phyloP scores from a whole-genome alignment of 2,888 invertebrate species.

The Plebejus argus region DNA sequence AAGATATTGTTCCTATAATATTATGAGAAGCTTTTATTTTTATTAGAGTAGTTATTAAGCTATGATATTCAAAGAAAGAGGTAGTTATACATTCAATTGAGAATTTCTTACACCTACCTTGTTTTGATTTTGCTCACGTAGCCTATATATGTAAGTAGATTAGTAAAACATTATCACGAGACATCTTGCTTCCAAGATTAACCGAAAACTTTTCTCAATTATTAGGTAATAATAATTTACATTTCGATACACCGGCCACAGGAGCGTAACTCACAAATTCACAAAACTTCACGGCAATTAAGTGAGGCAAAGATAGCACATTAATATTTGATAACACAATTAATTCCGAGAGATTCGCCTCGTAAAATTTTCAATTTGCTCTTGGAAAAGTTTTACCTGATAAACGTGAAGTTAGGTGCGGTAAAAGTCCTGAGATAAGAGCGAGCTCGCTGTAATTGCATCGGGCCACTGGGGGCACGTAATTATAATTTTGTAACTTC shows the following conservation, averaged over 20 bases:
- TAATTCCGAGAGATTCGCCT: slow-evolving; percentile 62
- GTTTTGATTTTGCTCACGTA: neutral
- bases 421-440: slow-evolving; percentile 58
- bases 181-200: neutral
- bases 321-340: slow-evolving; percentile 80
- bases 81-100: too few species aligned
- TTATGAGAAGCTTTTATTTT: neutral
- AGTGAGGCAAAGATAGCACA: slow-evolving; percentile 62
- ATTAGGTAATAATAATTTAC: slow-evolving; percentile 25
- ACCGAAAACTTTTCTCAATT: slow-evolving; percentile 27
- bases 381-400: slow-evolving; percentile 71
- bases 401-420: slow-evolving; percentile 71
- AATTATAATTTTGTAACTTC: slow-evolving; percentile 56
- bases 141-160: neutral
- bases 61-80: too few species aligned
- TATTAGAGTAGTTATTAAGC: too few species aligned
- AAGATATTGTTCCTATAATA: neutral
- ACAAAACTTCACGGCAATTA: slow-evolving; percentile 59
- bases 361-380: slow-evolving; percentile 79
- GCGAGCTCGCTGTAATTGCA: slow-evolving; percentile 53
- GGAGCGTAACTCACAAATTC: slow-evolving; percentile 43
- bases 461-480: slow-evolving; percentile 46
- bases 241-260: slow-evolving; percentile 30
- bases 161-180: neutral
- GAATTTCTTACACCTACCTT: too few species aligned